phyloP scores from a whole-genome alignment of 1,140 invertebrate genomes.

The Phymastichus coffea region DNA sequence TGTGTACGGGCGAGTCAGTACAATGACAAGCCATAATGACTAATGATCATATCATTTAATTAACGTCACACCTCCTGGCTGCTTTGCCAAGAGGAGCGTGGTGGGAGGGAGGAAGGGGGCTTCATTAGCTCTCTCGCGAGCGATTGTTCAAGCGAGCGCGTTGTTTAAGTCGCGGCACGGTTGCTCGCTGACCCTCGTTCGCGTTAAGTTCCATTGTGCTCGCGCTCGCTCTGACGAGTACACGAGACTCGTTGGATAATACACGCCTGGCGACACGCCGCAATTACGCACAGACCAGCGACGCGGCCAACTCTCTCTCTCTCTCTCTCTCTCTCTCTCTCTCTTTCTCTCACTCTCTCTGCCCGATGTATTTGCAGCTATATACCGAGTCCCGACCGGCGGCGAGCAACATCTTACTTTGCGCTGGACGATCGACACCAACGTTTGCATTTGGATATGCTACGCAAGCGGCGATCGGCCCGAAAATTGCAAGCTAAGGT shows the following conservation, averaged over 20 bases:
- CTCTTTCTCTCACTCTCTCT: not conserved
- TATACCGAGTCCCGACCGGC: no score
- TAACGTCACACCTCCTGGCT: constrained; percentile 54
- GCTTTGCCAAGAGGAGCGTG: no score
- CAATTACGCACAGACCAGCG: constrained; percentile 31
- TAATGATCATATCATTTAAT: constrained; percentile 60
- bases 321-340: no score
- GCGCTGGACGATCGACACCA: no score
- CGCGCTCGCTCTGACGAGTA: constrained; percentile 46
- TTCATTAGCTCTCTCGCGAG: constrained; percentile 49
- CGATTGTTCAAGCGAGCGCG: constrained; percentile 49
- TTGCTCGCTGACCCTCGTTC: constrained; percentile 45
- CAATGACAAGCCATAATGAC: no score
- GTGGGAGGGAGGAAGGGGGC: constrained; percentile 36
- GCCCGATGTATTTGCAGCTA: no score
- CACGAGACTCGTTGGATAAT: constrained; percentile 41
- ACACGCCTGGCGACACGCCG: constrained; percentile 30
- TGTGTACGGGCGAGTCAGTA: no score
- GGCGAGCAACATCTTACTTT: no score
- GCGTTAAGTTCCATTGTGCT: constrained; percentile 48
- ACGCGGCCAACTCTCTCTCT: not conserved
- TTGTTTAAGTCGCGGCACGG: constrained; percentile 50
- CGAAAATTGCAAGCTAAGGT: no score
- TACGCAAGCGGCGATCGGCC: no score
- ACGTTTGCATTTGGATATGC: no score